These are phyloP conservation scores for Halictus ligatus DNA, from an alignment of 2,888 invertebrate species.

Conservation along the genomic window DNA sequence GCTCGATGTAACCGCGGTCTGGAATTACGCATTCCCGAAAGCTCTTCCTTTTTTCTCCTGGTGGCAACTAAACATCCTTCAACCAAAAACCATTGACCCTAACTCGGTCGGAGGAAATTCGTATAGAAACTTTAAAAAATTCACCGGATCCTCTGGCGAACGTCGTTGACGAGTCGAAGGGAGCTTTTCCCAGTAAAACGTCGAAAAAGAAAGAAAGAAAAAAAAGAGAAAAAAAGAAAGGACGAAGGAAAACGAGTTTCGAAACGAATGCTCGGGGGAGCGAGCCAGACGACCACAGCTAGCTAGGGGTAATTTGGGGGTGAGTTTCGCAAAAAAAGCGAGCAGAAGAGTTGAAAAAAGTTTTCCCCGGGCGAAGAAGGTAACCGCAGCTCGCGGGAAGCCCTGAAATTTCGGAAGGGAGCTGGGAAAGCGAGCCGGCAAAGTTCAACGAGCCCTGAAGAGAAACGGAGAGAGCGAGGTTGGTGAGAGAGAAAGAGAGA, in stretches of 20 bases:
- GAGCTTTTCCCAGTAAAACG: background rate
- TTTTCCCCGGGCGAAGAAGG: background rate
- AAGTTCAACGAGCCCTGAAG: slow-evolving; percentile 55
- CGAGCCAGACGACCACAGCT: background rate
- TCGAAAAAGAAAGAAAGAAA: slow-evolving; percentile 3
- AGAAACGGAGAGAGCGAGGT: slow-evolving; percentile 30
- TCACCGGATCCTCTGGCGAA: background rate
- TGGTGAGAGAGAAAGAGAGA: slow-evolving; percentile 36
- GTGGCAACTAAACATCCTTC: background rate
- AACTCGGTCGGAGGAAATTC: background rate
- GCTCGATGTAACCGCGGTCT: slow-evolving; percentile 14
- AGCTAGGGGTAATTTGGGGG: background rate
- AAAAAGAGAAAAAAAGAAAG: background rate
- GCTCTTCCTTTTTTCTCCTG: background rate
- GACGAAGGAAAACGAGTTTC: background rate
- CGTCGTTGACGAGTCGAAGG: background rate
- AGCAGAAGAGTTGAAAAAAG: slow-evolving; percentile 11
- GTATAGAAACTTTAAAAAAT: slow-evolving; percentile 27
- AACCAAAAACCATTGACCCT: background rate
- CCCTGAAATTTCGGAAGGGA: slow-evolving; percentile 40
- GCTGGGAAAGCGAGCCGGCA: slow-evolving; percentile 45
- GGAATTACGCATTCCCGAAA: slow-evolving; percentile 37
- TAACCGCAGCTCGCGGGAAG: slow-evolving; percentile 26
- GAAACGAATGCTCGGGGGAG: background rate
- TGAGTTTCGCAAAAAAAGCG: background rate